Conservation (phyloP, 2,797 vertebrate species). For the Carapus acus region DNA sequence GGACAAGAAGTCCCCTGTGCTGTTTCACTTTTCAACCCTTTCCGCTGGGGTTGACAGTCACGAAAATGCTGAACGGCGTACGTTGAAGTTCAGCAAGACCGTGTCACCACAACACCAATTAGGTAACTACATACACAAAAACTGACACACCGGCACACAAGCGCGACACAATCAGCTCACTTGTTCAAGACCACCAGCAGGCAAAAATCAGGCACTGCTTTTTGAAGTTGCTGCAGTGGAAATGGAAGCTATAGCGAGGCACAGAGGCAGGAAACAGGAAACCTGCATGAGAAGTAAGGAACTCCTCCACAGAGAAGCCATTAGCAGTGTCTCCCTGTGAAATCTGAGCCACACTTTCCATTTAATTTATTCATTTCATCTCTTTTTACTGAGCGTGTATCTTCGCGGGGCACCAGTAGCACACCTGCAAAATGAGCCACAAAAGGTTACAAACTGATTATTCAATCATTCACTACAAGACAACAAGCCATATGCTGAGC, state of each 20-base stretch:
- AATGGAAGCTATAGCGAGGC: too few species aligned
- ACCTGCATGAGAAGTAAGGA: conserved; percentile 35
- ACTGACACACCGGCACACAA: too few species aligned
- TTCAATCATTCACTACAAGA: conserved; percentile 57
- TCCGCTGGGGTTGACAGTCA: too few species aligned
- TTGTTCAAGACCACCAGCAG: conserved; percentile 56
- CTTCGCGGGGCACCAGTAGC: conserved; percentile 43
- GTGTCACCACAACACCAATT: conserved; percentile 21
- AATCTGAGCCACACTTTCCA: conserved; percentile 46
- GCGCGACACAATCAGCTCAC: conserved; percentile 53
- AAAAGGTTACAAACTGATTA: conserved; percentile 63
- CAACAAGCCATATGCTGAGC: conserved; percentile 60
- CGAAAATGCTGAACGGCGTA: too few species aligned
- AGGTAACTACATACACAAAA: too few species aligned
- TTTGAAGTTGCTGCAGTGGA: conserved; percentile 57
- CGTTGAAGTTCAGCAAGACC: too few species aligned
- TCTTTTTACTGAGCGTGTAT: conserved; percentile 30
- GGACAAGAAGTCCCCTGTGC: too few species aligned
- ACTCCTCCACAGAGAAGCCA: conserved; percentile 46
- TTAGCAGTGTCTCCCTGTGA: conserved; percentile 45
- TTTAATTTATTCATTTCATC: conserved; percentile 47
- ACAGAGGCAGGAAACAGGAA: conserved; percentile 63
- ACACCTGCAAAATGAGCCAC: conserved; percentile 56
- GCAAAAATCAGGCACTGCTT: conserved; percentile 62
- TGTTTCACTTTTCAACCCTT: too few species aligned